phyloP scores from a whole-genome alignment of 1,140 invertebrate genomes.

The Drosophila teissieri region DNA sequence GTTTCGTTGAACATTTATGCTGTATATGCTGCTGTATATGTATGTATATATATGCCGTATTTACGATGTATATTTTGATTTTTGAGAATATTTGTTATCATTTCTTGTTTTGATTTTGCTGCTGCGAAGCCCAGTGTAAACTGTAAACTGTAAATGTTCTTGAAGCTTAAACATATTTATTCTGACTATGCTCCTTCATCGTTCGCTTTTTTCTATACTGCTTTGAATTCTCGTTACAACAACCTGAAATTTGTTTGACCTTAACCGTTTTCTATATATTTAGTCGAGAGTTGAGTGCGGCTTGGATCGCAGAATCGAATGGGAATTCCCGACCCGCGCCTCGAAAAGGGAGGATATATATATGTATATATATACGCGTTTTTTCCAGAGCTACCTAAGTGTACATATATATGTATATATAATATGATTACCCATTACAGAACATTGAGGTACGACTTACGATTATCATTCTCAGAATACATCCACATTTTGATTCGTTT shows the following conservation, averaged over 20 bases:
- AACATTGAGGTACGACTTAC: constrained; percentile 83
- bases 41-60: constrained; percentile 26
- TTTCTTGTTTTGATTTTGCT: constrained; percentile 78
- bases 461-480: constrained; percentile 78
- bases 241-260: constrained; percentile 62
- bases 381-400: constrained; percentile 28
- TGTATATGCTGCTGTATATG: constrained; percentile 36
- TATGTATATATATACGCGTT: constrained; percentile 6
- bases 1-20: constrained; percentile 38
- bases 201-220: constrained; percentile 27
- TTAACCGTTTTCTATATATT: constrained; percentile 37
- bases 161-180: constrained; percentile 39
- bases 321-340: constrained; percentile 1
- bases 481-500: constrained; percentile 47
- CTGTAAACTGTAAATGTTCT: constrained; percentile 73
- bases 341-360: neutral
- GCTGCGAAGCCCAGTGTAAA: constrained; percentile 83
- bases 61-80: constrained; percentile 58
- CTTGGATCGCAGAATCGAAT: neutral
- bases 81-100: constrained; percentile 33
- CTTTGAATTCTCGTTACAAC: constrained; percentile 52
- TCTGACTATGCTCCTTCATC: constrained; percentile 23
- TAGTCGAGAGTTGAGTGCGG: constrained; percentile 28
- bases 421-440: constrained; percentile 58
- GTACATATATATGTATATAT: constrained; percentile 18